These are phyloP conservation scores for Halictus ligatus DNA, from an alignment of 2,888 invertebrate genomes.

Conservation along the genomic window DNA sequence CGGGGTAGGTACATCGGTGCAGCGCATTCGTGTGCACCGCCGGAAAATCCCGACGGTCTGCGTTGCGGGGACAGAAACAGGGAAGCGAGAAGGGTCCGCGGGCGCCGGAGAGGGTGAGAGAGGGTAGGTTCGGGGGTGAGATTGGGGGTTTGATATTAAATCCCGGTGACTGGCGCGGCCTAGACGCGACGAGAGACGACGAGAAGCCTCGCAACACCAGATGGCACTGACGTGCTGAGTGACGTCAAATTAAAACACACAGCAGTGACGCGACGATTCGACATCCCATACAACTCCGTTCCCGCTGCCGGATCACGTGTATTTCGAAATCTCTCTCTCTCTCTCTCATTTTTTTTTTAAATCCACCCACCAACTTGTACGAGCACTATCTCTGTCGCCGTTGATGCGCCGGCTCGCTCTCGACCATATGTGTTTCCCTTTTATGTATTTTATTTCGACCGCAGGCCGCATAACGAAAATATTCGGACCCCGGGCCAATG, in stretches of 20 bases:
- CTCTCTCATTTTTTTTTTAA: not conserved
- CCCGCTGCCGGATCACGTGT: constrained; percentile 30
- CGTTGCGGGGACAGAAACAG: constrained; percentile 38
- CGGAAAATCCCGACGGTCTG: constrained; percentile 62
- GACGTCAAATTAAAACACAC: constrained; percentile 83
- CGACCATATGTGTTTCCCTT: not conserved
- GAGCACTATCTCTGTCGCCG: not conserved
- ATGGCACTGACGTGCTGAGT: constrained; percentile 83
- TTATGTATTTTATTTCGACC: constrained; percentile 1
- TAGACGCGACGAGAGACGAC: constrained; percentile 74
- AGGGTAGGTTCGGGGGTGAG: not conserved
- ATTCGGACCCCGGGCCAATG: not conserved
- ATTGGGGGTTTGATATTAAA: constrained; percentile 81
- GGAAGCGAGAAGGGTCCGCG: constrained; percentile 47
- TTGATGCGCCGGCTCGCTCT: not conserved
- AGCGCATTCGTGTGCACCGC: constrained; percentile 52
- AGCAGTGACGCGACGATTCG: constrained; percentile 81
- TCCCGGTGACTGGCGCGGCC: constrained; percentile 81
- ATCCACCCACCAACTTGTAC: not conserved
- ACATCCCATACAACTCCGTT: constrained; percentile 74
- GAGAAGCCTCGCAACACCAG: constrained; percentile 80
- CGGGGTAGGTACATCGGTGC: constrained; percentile 48
- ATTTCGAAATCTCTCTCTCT: not conserved
- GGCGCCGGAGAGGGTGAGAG: constrained; percentile 32
- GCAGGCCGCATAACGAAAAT: not conserved